phyloP scores from a whole-genome alignment of 2,888 invertebrate species.

The Lasioglossum pauxillum region DNA sequence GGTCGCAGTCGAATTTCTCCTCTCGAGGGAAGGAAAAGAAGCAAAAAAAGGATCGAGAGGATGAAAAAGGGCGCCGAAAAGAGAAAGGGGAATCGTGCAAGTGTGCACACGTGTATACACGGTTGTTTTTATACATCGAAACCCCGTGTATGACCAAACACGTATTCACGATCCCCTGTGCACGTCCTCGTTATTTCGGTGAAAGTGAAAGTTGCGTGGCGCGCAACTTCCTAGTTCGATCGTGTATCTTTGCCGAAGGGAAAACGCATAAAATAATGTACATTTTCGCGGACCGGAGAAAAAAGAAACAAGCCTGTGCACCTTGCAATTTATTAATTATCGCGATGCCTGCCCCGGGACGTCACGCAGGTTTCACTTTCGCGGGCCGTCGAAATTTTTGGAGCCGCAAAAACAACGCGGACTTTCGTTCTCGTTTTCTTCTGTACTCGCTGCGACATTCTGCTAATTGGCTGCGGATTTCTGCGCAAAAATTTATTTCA shows the following conservation, averaged over 20 bases:
- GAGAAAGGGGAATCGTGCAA: slow-evolving; percentile 57
- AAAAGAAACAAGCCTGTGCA: not conserved
- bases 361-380: not conserved
- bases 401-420: not conserved
- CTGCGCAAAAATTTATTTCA: not conserved
- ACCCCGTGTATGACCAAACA: slow-evolving; percentile 51
- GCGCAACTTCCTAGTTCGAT: slow-evolving; percentile 74
- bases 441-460: not conserved
- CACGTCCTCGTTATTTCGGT: slow-evolving; percentile 82
- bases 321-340: slow-evolving; percentile 11
- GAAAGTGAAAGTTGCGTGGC: slow-evolving; percentile 83
- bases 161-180: slow-evolving; percentile 63
- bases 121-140: slow-evolving; percentile 29
- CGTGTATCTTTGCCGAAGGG: slow-evolving; percentile 49
- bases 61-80: slow-evolving; percentile 62
- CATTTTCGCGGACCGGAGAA: slow-evolving; percentile 5
- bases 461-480: not conserved
- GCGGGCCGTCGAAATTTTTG: not conserved
- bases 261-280: slow-evolving; percentile 22
- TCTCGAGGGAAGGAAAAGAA: slow-evolving; percentile 35
- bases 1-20: slow-evolving; percentile 67
- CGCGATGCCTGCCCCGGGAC: not conserved
- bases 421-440: not conserved
- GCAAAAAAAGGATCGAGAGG: slow-evolving; percentile 4
- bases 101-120: not conserved